Base-by-base conservation (phyloP, 2,888 invertebrate species). In the Machimus rusticus region DNA sequence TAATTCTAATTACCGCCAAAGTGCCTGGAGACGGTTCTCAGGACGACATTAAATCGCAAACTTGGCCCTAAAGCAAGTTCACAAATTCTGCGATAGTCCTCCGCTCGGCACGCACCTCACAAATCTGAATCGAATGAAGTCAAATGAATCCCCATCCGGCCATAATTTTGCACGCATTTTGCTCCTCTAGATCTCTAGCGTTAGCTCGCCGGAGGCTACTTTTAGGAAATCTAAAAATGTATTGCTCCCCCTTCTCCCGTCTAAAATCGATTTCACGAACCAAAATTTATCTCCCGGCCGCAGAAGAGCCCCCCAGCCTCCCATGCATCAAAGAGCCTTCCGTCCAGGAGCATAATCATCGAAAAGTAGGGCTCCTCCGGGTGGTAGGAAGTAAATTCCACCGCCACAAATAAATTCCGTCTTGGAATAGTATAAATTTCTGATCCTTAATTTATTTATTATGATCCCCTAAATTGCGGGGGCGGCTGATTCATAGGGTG, bases 371-470 rank as follows among this genome's bases (percentile, higher is more conserved):
- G 66, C 66, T 46, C 28, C 51, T 16, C 3, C 31, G 84, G 31
- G 28, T 14, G 14, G 46, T 12, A 14, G 34, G 43, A 37, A 86
- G 81, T 87, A 87, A 87, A 81, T 87, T 87, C 81, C 46, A n/a
- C 5, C 31, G 57, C 74, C 74, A 78, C 87, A 87, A 87, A 87
- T 87, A 87, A 87, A 87, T 87, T 87, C 37, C 74, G 31, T 16
- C 23, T 43, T 34, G 87, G 57, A 79, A 87, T 81, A 81, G 79
- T 87, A 87, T 87, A 87, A 87, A 87, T 81, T 87, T 87, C 74
- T 87, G 74, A 81, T 87, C 81, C 81, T 87, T 87, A 87, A 87
- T 87, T 87, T 87, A 87, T 87, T 87, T 87, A 87, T 87, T 87
- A 87, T 86, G 86, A 86, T 77, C 51, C 77, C 77, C 66, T 28